A percentile compares a stretch with the other conserved stretches of the same genome.
These are phyloP conservation scores for Papilio elwesi DNA, from an alignment of 2,888 invertebrate genomes.

Conservation along the genomic window DNA sequence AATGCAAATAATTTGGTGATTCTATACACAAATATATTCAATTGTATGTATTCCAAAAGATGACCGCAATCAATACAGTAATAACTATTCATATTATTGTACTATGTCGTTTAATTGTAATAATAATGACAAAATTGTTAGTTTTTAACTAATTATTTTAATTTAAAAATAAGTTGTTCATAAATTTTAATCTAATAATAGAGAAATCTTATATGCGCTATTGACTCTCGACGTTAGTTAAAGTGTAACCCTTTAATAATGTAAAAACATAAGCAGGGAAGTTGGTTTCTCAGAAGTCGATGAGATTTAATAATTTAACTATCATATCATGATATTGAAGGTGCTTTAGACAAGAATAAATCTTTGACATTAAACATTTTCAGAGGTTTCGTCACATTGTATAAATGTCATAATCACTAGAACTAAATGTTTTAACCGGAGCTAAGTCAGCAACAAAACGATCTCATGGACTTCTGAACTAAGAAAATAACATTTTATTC, in stretches of 20 bases:
- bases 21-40: constrained; percentile 1
- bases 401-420: constrained; percentile 16
- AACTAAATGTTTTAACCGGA: neutral
- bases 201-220: constrained; percentile 37
- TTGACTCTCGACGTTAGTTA: constrained; percentile 32
- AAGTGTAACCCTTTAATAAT: constrained; percentile 27
- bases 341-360: constrained; percentile 17
- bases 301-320: constrained; percentile 24
- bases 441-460: neutral
- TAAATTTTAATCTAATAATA: constrained; percentile 36
- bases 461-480: constrained; percentile 39
- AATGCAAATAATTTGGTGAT: constrained; percentile 31
- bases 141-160: constrained; percentile 38
- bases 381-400: constrained; percentile 9
- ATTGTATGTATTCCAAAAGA: neutral
- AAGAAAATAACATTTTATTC: constrained; percentile 40
- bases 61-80: neutral
- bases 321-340: constrained; percentile 15
- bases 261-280: constrained; percentile 33
- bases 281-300: constrained; percentile 35
- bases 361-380: neutral
- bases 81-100: constrained; percentile 2
- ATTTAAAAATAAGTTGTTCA: constrained; percentile 35
- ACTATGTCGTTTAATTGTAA: constrained; percentile 20
- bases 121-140: constrained; percentile 34